Evolutionary conservation across 2,113 vertebrate genomes (phyloP), one percentile per base, ranked within the genome.

Genomic region (Mustela lutreola): DNA sequence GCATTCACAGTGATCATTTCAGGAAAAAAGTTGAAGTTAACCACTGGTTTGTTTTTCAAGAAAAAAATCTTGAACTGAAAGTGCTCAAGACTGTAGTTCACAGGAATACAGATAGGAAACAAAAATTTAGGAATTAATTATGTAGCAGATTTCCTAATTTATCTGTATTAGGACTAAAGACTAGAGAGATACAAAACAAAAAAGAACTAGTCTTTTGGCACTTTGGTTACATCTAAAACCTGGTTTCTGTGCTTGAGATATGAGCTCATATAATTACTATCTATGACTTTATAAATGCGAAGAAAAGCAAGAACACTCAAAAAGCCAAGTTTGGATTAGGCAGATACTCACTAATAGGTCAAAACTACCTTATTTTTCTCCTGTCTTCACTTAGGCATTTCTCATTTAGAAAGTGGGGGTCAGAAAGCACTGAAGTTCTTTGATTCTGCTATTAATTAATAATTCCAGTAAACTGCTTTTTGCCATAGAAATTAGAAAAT

Each of bases 41-140:
- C 11, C 6, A 9, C 16, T 91, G n/a, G 21, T 31, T 94, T 96
- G n/a, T 36, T 50, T 70, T 92, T 73, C 56, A 93, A 39, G 36
- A 76, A 97, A 96, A 93, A 95, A 73, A 81, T 56, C 6, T 7
- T 73, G 22, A 96, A 83, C 42, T 93, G 5, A 90, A 92, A 92
- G 22, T 60, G 84, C 92, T 94, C 24, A 90, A 93, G 78, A 83
- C 84, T 24, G n/a, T 76, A 88, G 24, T 62, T 88, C 70, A 90
- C 33, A 39, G 19, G 31, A 85, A 67, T 70, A 81, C 0, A 81
- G 26, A 93, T 18, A 92, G 42, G 73, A 96, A 94, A 92, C 14
- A 80, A 93, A 96, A 76, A 63, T 75, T 86, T 60, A 87, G 8
- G 82, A 93, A 86, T 89, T 85, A 95, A 91, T 86, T 91, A 87